A percentile compares a stretch with the other conserved stretches of the same genome.
Evolutionary conservation across 1,140 invertebrate species (phyloP).

Genomic region (Neotoxoptera formosana): DNA sequence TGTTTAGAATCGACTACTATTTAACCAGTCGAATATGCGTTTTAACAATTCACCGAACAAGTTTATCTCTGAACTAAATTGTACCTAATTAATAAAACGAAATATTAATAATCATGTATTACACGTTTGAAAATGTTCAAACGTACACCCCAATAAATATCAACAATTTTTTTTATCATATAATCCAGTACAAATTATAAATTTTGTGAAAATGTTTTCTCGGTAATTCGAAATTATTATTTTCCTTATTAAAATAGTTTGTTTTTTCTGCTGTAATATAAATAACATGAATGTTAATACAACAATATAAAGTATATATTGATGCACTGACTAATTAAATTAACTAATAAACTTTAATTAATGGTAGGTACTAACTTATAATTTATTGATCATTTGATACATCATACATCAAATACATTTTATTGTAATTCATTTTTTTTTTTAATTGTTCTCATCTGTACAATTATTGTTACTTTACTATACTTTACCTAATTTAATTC

Average conservation of each 20-base stretch:
- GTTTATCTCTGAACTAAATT: background rate
- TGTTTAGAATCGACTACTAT: constrained; percentile 11
- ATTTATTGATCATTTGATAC: background rate
- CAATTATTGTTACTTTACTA: background rate
- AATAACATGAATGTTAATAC: too few relatives aligned
- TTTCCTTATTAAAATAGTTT: background rate
- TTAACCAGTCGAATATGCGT: background rate
- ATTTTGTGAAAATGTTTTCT: background rate
- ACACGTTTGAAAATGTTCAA: background rate
- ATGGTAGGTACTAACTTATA: background rate
- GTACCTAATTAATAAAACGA: background rate
- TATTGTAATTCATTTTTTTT: background rate
- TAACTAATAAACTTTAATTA: background rate
- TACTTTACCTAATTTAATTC: background rate
- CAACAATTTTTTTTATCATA: too few relatives aligned
- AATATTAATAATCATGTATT: background rate
- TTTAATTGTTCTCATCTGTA: background rate
- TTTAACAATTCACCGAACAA: background rate
- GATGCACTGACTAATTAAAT: too few relatives aligned
- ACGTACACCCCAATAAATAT: background rate
- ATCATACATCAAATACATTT: background rate
- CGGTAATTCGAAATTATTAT: background rate
- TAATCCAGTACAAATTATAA: background rate
- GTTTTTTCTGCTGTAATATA: background rate
- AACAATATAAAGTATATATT: too few relatives aligned